Conservation (phyloP, 2,797 vertebrate species). For the Parauchenoglanis punctatus region DNA sequence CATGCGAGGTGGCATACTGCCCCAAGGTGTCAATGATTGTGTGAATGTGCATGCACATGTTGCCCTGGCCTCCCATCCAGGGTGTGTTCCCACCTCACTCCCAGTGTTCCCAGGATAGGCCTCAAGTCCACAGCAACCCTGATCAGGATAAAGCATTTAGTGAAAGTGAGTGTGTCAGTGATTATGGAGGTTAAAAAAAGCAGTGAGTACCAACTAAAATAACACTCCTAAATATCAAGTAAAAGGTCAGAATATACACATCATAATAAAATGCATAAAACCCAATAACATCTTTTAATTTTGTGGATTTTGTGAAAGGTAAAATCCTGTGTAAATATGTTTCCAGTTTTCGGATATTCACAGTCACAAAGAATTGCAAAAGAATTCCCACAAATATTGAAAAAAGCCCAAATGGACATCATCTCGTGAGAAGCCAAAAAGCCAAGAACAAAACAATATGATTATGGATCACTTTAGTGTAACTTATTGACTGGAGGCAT, state of each 20-base stretch:
- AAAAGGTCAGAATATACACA: neutral
- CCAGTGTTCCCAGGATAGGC: neutral
- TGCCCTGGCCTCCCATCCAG: neutral
- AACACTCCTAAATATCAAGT: neutral
- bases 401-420: conserved; percentile 4
- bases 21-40: neutral
- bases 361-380: neutral
- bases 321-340: neutral
- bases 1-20: neutral
- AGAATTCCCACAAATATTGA: neutral
- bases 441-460: conserved; percentile 37
- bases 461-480: conserved; percentile 13
- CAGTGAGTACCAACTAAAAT: too few relatives aligned
- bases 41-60: neutral
- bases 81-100: neutral
- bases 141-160: neutral
- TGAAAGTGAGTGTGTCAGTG: neutral
- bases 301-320: neutral
- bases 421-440: neutral
- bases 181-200: too few relatives aligned
- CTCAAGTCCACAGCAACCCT: neutral
- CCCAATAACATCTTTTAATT: neutral
- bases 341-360: conserved; percentile 4
- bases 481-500: neutral
- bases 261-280: neutral